Evolutionary conservation across 2,797 vertebrate species (phyloP).

Genomic region (Pangasius sanitwongsei): DNA sequence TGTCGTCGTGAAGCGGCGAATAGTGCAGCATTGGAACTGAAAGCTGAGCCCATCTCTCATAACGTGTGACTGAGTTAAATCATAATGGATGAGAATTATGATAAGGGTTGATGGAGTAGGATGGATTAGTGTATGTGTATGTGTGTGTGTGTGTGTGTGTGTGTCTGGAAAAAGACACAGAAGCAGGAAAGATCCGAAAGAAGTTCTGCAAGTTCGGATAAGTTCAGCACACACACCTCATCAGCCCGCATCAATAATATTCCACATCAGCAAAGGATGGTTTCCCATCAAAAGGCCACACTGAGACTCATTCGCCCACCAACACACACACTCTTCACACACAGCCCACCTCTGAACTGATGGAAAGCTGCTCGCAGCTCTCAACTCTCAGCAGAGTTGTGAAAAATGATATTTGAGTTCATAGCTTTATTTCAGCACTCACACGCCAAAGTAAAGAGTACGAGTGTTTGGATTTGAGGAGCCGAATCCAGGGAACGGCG

Average conservation of each 20-base stretch:
- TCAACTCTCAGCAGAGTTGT: slow-evolving; percentile 47
- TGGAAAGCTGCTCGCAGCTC: slow-evolving; percentile 54
- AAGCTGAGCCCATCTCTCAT: slow-evolving; percentile 58
- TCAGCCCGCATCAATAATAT: slow-evolving; percentile 39
- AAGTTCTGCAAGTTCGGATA: neutral
- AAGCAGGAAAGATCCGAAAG: neutral
- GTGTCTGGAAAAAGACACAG: neutral
- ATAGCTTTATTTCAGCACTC: slow-evolving; percentile 29
- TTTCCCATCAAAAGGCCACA: slow-evolving; percentile 18
- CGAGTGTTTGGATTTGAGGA: slow-evolving; percentile 46
- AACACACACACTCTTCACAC: slow-evolving; percentile 28
- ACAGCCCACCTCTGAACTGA: slow-evolving; percentile 46
- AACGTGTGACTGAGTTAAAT: slow-evolving; percentile 73
- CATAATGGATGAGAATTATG: slow-evolving; percentile 63
- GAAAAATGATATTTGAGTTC: slow-evolving; percentile 55
- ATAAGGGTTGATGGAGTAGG: slow-evolving; percentile 52
- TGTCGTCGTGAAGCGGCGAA: slow-evolving; percentile 39
- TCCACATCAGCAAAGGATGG: slow-evolving; percentile 35
- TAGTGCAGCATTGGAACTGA: slow-evolving; percentile 56
- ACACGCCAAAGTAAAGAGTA: slow-evolving; percentile 59
- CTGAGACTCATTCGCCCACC: slow-evolving; percentile 12
- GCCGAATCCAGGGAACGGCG: slow-evolving; percentile 56
- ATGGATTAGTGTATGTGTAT: neutral
- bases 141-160: slow-evolving; percentile 9
- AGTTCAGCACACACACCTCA: slow-evolving; percentile 2